A percentile compares a stretch with the other conserved stretches of the same genome.
phyloP scores from a whole-genome alignment of 2,888 invertebrate genomes.

The Cotesia congregata region DNA sequence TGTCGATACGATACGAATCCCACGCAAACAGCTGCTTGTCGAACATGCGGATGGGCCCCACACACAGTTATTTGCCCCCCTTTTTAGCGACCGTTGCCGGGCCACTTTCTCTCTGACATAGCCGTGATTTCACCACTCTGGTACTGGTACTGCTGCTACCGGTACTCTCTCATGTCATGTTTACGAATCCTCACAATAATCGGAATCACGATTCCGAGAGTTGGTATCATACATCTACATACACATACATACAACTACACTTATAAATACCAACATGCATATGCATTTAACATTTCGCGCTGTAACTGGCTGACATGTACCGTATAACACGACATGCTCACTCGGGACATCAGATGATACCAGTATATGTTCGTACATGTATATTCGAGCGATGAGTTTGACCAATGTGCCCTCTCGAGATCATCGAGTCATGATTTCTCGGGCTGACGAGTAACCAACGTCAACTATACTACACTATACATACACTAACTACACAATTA shows the following conservation, averaged over 20 bases:
- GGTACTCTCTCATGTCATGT: slow-evolving; percentile 28
- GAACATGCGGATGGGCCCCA: slow-evolving; percentile 27
- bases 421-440: not conserved
- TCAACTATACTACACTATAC: not conserved
- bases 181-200: slow-evolving; percentile 25
- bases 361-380: not conserved
- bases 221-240: not conserved
- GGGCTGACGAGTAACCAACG: not conserved
- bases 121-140: slow-evolving; percentile 37
- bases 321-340: not conserved
- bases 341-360: not conserved
- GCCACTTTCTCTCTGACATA: slow-evolving; percentile 37
- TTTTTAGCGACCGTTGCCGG: not conserved
- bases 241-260: slow-evolving; percentile 11
- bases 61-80: not conserved
- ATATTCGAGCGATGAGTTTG: not conserved
- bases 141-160: not conserved
- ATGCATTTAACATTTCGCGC: slow-evolving; percentile 13
- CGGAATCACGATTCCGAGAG: slow-evolving; percentile 32
- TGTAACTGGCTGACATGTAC: not conserved
- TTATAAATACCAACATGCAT: not conserved
- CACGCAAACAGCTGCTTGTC: slow-evolving; percentile 27
- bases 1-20: slow-evolving; percentile 24
- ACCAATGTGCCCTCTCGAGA: not conserved
- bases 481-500: not conserved